Base-by-base conservation (phyloP, 2,113 vertebrate genomes). In the Pogona vitticeps region DNA sequence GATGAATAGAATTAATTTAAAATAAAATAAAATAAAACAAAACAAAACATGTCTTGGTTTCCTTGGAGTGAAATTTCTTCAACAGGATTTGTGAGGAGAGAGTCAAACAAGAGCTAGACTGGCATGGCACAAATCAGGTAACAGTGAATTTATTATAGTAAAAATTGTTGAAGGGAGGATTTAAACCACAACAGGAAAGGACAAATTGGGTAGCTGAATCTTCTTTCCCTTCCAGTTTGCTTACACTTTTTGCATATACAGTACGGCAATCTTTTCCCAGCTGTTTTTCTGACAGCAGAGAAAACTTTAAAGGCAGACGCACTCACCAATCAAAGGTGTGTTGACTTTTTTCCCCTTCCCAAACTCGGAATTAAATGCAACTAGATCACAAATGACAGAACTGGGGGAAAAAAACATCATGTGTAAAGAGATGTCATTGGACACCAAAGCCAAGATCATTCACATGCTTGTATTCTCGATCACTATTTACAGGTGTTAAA, bases 1-100 rank as follows among this genome's bases (percentile, higher is more conserved):
- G 79, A 82, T 76, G 13, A 86, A 28, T 81, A 76, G 65, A 82
- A 76, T 67, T 76, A 76, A 86, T 72, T 87, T 67, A 31, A n/a
- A n/a, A n/a, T n/a, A n/a, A n/a, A 76, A 81, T 81, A 81, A 82
- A 31, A 67, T 21, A 75, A 8, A 82, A 82, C 75, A n/a, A n/a
- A n/a, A 82, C 85, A 65, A 87, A 82, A 82, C 70, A 65, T 52
- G 42, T n/a, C 67, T 81, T 31, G n/a, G 52, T 65, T 73, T 67
- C 59, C 36, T 67, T 76, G 71, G 28, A 67, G 40, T 86, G 14
- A 33, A 3, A 28, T 82, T 75, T 70, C 38, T 38, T 42, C 14
- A 7, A 68, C 28, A 68, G 28, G 65, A 13, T 68, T 31, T 38
- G 23, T 68, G 36, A 7, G 38, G 26, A 3, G 14, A 5, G 65